Evolutionary conservation across 2,888 invertebrate genomes (phyloP).

Genomic region (Aleiodes leptofemur): DNA sequence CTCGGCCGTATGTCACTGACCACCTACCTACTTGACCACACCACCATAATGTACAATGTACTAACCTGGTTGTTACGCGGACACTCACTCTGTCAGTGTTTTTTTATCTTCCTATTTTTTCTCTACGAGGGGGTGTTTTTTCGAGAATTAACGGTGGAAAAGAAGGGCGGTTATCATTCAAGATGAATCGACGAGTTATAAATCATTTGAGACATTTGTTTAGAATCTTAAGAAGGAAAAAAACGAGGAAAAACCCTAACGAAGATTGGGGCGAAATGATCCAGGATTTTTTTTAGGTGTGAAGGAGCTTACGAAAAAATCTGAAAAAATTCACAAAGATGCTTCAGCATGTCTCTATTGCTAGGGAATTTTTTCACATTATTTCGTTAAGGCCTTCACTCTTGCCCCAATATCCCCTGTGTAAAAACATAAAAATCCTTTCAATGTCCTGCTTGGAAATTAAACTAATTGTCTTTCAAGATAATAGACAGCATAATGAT

Average conservation of each 20-base stretch:
- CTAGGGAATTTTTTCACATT: too few species aligned
- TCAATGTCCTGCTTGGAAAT: neutral
- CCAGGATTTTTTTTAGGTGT: too few species aligned
- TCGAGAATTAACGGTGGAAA: neutral
- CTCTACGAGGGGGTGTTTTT: constrained; percentile 29
- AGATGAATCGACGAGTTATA: constrained; percentile 32
- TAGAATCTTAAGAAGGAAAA: too few species aligned
- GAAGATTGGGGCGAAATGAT: too few species aligned
- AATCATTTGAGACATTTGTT: too few species aligned
- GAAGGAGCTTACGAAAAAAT: too few species aligned
- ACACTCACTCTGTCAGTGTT: constrained; percentile 19
- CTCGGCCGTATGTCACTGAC: constrained; percentile 69
- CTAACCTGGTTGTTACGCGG: constrained; percentile 62
- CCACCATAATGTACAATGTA: constrained; percentile 57
- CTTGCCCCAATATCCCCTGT: too few species aligned
- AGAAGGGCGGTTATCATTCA: constrained; percentile 39
- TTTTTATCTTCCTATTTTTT: constrained; percentile 43
- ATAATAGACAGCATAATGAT: constrained; percentile 34
- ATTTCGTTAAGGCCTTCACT: too few species aligned
- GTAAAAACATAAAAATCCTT: too few species aligned
- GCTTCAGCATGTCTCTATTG: too few species aligned
- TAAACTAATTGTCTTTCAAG: constrained; percentile 34
- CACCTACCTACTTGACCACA: constrained; percentile 70
- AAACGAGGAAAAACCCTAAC: too few species aligned
- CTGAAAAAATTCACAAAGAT: too few species aligned